Evolutionary conservation across 2,797 vertebrate species (phyloP), one percentile per base, ranked within the genome.

Genomic region (Gambelia wislizenii): DNA sequence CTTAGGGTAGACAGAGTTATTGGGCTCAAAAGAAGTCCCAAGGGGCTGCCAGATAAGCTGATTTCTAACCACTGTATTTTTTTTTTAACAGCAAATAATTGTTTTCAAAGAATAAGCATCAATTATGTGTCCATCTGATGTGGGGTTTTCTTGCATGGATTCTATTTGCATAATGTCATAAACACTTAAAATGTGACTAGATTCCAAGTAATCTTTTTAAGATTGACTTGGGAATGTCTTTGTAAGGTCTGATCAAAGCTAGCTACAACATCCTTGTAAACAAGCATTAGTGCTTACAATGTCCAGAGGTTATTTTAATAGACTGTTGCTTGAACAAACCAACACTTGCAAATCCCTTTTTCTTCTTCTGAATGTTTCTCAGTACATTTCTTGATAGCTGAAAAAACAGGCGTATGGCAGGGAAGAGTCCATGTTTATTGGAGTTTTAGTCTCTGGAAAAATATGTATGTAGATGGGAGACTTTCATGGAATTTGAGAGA

Each of bases 151-250:
- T 93, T 90, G 90, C 92, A 89, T 88, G 92, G 95, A 95, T 94
- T 93, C 81, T 74, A 95, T 95, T 95, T 95, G 91, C 94, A 94
- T 96, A 95, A 95, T 94, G 94, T 95, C 94, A 94, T 93, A 95
- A 93, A 94, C 89, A 88, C 85, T 94, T 91, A 95, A 96, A 93
- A 95, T 93, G 93, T 91, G 95, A 94, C 91, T 92, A 92, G 91
- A 87, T 81, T 89, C 20, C 86, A 44, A 76, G 30, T 83, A 93
- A 95, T 95, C 93, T 90, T 89, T 95, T 94, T 93, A 92, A 95
- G 96, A 96, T 91, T 79, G 86, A 90, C 90, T 95, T 90, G 92
- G 87, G 81, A 88, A 92, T 70, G 81, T 83, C 86, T 91, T 83
- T 92, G 90, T 91, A 92, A 83, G 61, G 82, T 81, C 79, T 93